Conservation (phyloP, 2,797 vertebrate genomes). For the Allobates femoralis region DNA sequence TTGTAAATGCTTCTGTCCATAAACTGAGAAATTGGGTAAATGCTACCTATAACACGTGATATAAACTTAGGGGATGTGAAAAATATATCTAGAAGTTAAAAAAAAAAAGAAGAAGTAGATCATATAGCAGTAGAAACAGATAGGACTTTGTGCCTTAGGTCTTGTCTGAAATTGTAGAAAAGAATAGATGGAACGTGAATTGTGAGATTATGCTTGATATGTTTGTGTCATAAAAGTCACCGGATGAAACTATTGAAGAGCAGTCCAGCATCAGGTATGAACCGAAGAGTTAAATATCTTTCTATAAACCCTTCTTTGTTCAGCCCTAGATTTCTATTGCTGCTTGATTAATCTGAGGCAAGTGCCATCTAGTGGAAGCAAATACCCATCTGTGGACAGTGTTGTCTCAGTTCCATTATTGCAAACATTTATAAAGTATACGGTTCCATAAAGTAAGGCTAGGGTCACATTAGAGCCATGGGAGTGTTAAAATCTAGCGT, state of each 20-base stretch:
- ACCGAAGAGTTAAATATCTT: not conserved
- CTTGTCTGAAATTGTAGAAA: conserved; percentile 19
- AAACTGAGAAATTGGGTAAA: not conserved
- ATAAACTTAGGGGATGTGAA: not conserved
- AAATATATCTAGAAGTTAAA: not conserved
- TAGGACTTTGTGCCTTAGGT: not conserved
- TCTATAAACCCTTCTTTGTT: conserved; percentile 1
- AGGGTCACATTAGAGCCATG: too few species aligned
- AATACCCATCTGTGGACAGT: not conserved
- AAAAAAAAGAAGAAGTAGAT: not conserved
- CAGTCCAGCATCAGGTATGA: not conserved
- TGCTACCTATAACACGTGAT: not conserved
- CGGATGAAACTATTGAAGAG: not conserved
- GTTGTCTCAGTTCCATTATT: not conserved
- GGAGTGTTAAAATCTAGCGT: too few species aligned
- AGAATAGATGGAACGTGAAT: not conserved
- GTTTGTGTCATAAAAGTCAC: not conserved
- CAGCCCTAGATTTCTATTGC: conserved; percentile 45
- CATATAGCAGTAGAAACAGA: not conserved
- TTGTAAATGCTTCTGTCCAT: not conserved
- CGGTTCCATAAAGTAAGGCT: not conserved
- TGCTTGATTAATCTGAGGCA: conserved; percentile 47
- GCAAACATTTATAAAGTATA: not conserved
- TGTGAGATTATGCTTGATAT: conserved; percentile 3
- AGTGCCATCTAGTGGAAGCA: conserved; percentile 54